Base-by-base conservation (phyloP, 2,797 vertebrate species). In the Cygnus olor region DNA sequence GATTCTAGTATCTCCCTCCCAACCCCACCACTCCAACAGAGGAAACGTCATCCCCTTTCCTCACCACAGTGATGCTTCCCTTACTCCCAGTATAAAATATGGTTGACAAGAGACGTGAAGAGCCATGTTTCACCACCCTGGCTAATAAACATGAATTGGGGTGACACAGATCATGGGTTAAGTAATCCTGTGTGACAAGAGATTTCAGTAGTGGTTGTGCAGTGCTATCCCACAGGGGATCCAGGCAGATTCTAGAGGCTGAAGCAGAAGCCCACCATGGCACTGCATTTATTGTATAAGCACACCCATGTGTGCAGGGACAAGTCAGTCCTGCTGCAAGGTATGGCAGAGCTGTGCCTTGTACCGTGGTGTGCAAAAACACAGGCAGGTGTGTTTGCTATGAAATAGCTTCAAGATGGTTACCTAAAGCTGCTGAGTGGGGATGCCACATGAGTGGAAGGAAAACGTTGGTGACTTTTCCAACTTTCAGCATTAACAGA, bases 221-320 rank as follows among this genome's bases (percentile, higher is more conserved):
- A 1, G 0, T 28, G 19, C 25, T 56, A 7, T 21, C 7, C 22
- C 2, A 30, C 14, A 19, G 36, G 27, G 30, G 2, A 27, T 9
- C 4, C 38, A 42, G 34, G 32, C 27, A 54, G 32, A 25, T 66
- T 45, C 45, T 54, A 8, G 5, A 9, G 6, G 11, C 42, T 61
- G 79, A 32, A 68, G 45, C 21, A 45, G 28, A 57, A 77, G 20
- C 56, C 16, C 20, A 21, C n/a, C 3, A 4, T 20, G 54, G 11
- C 17, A 45, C 20, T 66, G 47, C 8, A 17, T 13, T 19, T 16
- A 14, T 22, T 61, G 56, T 64, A 34, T 7, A 53, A 34, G 36
- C 18, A 53, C 7, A 13, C 17, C 21, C 5, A 20, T 1, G 3
- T 2, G 5, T 11, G 12, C 14, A 44, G 74, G 17, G 49, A 40